These are phyloP conservation scores for Ooceraea biroi DNA, from an alignment of 1,140 invertebrate genomes.

Conservation along the genomic window DNA sequence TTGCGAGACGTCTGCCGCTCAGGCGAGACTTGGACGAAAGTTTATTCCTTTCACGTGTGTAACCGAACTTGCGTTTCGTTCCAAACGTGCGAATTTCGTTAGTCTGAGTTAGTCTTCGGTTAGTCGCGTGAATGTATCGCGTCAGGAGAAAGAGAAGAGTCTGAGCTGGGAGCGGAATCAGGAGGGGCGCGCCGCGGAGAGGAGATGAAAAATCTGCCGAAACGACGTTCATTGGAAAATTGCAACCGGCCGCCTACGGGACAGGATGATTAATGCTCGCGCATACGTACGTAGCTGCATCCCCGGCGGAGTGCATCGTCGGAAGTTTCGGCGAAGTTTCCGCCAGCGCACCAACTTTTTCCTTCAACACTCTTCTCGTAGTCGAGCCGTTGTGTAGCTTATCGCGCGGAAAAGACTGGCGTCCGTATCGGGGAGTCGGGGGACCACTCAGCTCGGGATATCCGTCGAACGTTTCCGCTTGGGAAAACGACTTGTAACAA, in stretches of 20 bases:
- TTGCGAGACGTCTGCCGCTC: neutral
- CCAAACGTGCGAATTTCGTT: neutral
- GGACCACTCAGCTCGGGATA: conserved; percentile 41
- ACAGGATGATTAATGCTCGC: conserved; percentile 77
- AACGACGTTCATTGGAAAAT: conserved; percentile 77
- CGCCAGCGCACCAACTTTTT: conserved; percentile 64
- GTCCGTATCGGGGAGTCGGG: conserved; percentile 40
- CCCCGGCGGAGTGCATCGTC: conserved; percentile 47
- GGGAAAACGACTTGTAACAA: conserved; percentile 19
- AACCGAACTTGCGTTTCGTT: neutral
- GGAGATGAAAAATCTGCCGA: conserved; percentile 75
- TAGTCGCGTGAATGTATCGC: neutral
- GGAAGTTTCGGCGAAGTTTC: conserved; percentile 65
- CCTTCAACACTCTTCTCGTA: conserved; percentile 52
- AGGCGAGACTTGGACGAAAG: neutral
- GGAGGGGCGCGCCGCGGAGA: conserved; percentile 8
- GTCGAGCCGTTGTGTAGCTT: conserved; percentile 26
- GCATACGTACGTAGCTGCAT: conserved; percentile 68
- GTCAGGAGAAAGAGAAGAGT: conserved; percentile 32
- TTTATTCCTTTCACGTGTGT: neutral
- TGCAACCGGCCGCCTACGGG: conserved; percentile 65
- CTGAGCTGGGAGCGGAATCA: neutral
- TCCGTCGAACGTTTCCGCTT: conserved; percentile 37
- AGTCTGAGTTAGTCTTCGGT: neutral
- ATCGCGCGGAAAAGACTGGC: conserved; percentile 28